Evolutionary conservation across 2,888 invertebrate genomes (phyloP), one percentile per base, ranked within the genome.

Genomic region (Epinotia ramella): DNA sequence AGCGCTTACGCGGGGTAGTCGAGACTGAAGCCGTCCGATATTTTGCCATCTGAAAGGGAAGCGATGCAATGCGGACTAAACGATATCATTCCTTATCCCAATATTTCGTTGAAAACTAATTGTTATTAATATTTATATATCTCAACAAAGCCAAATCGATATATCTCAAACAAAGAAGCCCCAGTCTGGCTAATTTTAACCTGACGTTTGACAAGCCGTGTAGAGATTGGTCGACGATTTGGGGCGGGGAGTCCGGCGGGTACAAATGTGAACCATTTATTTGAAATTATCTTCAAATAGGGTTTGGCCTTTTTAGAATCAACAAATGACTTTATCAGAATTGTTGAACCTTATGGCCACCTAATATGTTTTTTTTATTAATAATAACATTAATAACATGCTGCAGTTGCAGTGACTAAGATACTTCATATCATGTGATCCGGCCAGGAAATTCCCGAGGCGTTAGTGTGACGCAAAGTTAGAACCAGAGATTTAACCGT

Each of bases 391-490:
- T 16, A 66, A 7, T 53, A 53, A 53, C 20, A 66, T 13, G 40
- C 18, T 56, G 53, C 20, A 62, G n/a, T 46, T 60, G 63, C 11
- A 28, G 56, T 69, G 46, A 64, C 69, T 64, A 56, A 74, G 13
- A 20, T 56, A 67, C 56, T 46, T 46, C 9, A 18, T 40, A 11
- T 40, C 63, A 64, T 12, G 40, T 44, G 3, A 64, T 81, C 79
- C 81, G 78, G 83, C 81, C 89, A 89, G 90, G 89, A 91, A 91
- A 90, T 88, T 81, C 83, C 82, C 81, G 73, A 84, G 80, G 82
- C 85, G 80, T 87, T 86, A 82, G 76, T 80, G 73, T 77, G 71
- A 73, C 74, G 72, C 77, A 77, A 78, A 76, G 70, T 78, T 63
- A 46, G n/a, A 20, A 18, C 28, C 33, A 11, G 24, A 65, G 33